phyloP scores from a whole-genome alignment of 2,797 vertebrate species.

The Sebastes hubbsi region DNA sequence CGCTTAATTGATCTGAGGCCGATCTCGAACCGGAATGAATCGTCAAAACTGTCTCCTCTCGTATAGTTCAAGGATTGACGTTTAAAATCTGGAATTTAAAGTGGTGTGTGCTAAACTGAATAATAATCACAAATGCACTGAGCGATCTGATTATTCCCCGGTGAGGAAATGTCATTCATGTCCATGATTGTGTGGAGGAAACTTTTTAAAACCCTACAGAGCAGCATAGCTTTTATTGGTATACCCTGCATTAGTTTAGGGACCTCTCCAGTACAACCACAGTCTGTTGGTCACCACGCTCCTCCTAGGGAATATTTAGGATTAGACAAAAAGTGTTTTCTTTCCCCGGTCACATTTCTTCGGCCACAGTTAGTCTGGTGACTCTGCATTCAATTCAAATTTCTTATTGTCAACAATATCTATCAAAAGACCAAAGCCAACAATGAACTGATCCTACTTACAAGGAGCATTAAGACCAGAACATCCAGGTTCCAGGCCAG shows the following conservation, averaged over 20 bases:
- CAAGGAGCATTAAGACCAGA: no score
- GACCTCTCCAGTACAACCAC: not conserved
- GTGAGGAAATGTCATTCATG: conserved; percentile 68
- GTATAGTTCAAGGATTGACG: conserved; percentile 4
- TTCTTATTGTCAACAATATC: not conserved
- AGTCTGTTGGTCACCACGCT: not conserved
- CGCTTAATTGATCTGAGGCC: conserved; percentile 37
- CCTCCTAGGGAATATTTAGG: not conserved
- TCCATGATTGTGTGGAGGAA: conserved; percentile 50
- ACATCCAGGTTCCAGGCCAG: no score
- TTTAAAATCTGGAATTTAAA: conserved; percentile 53
- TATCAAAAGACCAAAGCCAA: not conserved
- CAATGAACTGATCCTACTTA: not conserved
- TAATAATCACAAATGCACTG: conserved; percentile 49
- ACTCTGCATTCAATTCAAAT: not conserved
- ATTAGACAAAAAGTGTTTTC: not conserved
- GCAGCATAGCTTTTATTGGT: conserved; percentile 22
- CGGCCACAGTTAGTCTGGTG: not conserved
- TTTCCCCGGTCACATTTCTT: not conserved
- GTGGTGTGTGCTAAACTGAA: conserved; percentile 34
- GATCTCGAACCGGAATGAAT: conserved; percentile 41
- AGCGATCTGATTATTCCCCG: conserved; percentile 69
- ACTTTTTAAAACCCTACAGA: conserved; percentile 37
- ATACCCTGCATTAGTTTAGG: conserved; percentile 11
- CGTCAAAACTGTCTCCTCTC: conserved; percentile 64